Evolutionary conservation across 2,113 vertebrate genomes (phyloP).

Genomic region (Hyaena hyaena): DNA sequence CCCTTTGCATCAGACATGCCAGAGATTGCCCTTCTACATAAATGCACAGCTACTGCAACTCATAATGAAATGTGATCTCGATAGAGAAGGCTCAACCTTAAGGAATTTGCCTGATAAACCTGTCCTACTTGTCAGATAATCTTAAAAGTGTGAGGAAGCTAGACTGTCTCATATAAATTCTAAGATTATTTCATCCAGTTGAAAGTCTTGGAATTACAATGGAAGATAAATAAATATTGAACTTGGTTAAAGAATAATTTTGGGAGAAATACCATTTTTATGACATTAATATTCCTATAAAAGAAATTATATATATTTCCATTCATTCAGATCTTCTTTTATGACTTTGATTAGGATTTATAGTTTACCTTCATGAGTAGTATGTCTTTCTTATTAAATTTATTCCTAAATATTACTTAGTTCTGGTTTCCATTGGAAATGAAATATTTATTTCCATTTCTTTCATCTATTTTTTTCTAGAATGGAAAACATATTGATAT

Average conservation of each 20-base stretch:
- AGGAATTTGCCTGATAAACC: background rate
- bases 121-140: background rate
- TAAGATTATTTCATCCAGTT: constrained; percentile 24
- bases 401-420: background rate
- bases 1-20: background rate
- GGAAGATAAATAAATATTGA: background rate
- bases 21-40: background rate
- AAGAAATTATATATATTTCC: background rate
- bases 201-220: background rate
- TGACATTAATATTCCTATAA: background rate
- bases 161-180: background rate
- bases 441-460: constrained; percentile 21
- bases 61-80: background rate
- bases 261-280: background rate
- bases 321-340: constrained; percentile 14
- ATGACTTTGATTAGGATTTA: background rate
- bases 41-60: background rate
- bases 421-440: background rate
- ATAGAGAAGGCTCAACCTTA: background rate
- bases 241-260: background rate
- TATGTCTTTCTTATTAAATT: background rate
- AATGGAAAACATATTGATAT: background rate
- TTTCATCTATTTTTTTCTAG: background rate
- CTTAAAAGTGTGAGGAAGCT: constrained; percentile 26
- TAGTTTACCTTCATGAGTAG: background rate